A percentile compares a stretch with the other conserved stretches of the same genome.
Evolutionary conservation across 2,888 invertebrate genomes (phyloP).

Genomic region (Pyrocoelia pectoralis): DNA sequence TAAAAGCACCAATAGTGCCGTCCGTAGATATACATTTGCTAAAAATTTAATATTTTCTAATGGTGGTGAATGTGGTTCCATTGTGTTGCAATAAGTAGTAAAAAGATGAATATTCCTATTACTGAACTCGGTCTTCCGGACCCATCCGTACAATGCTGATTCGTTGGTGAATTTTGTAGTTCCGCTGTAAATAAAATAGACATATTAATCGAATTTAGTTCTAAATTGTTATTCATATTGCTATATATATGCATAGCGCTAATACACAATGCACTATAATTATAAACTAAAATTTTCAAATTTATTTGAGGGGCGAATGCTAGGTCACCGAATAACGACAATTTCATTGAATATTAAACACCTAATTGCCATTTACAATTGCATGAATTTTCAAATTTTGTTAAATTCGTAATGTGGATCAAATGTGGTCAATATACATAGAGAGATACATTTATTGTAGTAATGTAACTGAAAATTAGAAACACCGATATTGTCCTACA

Average conservation of each 20-base stretch:
- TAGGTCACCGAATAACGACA: constrained; percentile 5
- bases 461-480: too few relatives aligned
- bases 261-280: too few relatives aligned
- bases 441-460: too few relatives aligned
- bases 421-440: too few relatives aligned
- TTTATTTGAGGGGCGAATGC: neutral
- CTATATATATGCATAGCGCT: too few relatives aligned
- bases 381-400: neutral
- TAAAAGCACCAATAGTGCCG: constrained; percentile 29
- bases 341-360: constrained; percentile 4
- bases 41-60: constrained; percentile 31
- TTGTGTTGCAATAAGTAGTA: constrained; percentile 34
- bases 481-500: too few relatives aligned
- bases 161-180: constrained; percentile 52
- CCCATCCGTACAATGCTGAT: constrained; percentile 51
- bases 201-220: neutral
- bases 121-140: constrained; percentile 37
- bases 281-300: too few relatives aligned
- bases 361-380: neutral
- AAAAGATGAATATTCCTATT: constrained; percentile 35
- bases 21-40: constrained; percentile 19
- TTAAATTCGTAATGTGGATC: too few relatives aligned
- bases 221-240: too few relatives aligned
- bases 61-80: constrained; percentile 27
- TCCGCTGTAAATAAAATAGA: constrained; percentile 50